A percentile compares a stretch with the other conserved stretches of the same genome.
phyloP scores from a whole-genome alignment of 2,113 vertebrate genomes.

The Chamaea fasciata region DNA sequence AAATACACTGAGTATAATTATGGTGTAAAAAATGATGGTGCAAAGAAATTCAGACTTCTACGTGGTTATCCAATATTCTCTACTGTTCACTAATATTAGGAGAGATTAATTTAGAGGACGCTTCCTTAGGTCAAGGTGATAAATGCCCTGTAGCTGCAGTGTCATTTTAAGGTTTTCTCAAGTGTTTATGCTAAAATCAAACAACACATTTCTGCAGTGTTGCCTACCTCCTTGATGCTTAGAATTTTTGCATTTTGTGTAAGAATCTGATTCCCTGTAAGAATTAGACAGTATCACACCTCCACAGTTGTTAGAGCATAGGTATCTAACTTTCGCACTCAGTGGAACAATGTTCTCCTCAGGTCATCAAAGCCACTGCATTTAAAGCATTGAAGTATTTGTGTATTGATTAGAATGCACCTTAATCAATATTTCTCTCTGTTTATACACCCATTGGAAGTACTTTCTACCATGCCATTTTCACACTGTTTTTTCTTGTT shows the following conservation, averaged over 20 bases:
- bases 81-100: background rate
- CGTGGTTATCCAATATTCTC: background rate
- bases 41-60: background rate
- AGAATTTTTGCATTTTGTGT: background rate
- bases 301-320: background rate
- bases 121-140: background rate
- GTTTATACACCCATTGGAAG: constrained; percentile 47
- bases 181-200: background rate
- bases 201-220: background rate
- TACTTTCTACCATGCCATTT: background rate
- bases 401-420: constrained; percentile 59
- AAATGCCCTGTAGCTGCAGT: background rate
- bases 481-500: constrained; percentile 8
- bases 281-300: background rate
- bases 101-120: background rate
- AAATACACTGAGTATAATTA: background rate
- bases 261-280: background rate
- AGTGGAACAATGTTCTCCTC: background rate
- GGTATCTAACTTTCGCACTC: constrained; percentile 40
- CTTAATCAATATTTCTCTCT: constrained; percentile 65
- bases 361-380: constrained; percentile 20
- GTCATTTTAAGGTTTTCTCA: background rate
- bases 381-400: constrained; percentile 42
- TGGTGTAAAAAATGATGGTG: background rate
- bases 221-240: background rate